phyloP scores from a whole-genome alignment of 2,888 invertebrate species.

The Xestobium rufovillosum region DNA sequence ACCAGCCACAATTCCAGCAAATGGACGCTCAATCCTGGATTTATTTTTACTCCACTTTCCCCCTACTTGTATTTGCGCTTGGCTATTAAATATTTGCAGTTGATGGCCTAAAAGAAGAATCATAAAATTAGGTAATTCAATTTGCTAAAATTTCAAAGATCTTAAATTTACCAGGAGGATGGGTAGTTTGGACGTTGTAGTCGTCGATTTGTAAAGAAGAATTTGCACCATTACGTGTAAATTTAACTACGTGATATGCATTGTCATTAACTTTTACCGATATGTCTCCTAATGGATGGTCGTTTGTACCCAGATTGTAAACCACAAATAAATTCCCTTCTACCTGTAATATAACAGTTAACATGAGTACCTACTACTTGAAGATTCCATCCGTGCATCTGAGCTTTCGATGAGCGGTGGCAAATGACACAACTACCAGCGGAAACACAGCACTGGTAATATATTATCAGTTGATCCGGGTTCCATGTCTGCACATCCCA shows the following conservation, averaged over 20 bases:
- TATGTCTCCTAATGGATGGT: conserved; percentile 84
- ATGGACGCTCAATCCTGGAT: conserved; percentile 66
- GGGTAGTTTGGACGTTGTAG: conserved; percentile 74
- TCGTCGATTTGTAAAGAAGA: conserved; percentile 89
- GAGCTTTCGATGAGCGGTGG: no score
- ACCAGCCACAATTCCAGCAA: conserved; percentile 83
- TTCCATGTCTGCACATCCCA: no score
- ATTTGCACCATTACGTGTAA: conserved; percentile 81
- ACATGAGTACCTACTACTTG: no score
- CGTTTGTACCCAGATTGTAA: conserved; percentile 89
- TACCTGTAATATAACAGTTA: conserved; percentile 52
- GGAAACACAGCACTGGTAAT: no score
- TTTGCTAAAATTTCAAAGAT: no score
- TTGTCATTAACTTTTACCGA: conserved; percentile 90
- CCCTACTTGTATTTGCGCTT: conserved; percentile 82
- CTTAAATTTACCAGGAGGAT: conserved; percentile 86
- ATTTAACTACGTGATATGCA: conserved; percentile 86
- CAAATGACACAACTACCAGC: no score
- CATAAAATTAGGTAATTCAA: conserved; percentile 4
- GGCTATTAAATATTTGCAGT: conserved; percentile 75
- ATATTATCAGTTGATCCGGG: no score
- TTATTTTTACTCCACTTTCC: conserved; percentile 69
- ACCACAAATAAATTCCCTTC: conserved; percentile 89
- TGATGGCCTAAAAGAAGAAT: conserved; percentile 51
- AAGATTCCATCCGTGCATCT: conserved; percentile 4